A percentile compares a stretch with the other conserved stretches of the same genome.
phyloP scores from a whole-genome alignment of 2,888 invertebrate species.

The Himalopsyche anomala region DNA sequence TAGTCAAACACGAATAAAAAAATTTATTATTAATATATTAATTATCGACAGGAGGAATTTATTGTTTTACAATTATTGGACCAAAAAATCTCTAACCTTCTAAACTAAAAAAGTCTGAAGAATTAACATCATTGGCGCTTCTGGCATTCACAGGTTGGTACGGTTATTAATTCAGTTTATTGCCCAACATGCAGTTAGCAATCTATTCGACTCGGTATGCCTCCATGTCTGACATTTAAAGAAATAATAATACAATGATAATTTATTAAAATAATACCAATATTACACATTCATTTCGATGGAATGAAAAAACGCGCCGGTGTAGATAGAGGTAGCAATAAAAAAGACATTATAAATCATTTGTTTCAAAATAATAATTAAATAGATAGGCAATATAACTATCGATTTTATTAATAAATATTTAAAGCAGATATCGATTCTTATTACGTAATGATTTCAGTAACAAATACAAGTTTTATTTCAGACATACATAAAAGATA shows the following conservation, averaged over 20 bases:
- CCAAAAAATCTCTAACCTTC: too few species aligned
- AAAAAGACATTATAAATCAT: background rate
- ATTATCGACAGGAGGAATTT: too few species aligned
- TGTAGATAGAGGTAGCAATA: background rate
- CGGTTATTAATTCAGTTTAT: background rate
- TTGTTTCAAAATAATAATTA: background rate
- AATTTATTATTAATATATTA: too few species aligned
- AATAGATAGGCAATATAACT: background rate
- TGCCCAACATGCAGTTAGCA: slow-evolving; percentile 4
- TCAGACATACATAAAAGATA: too few species aligned
- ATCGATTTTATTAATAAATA: too few species aligned
- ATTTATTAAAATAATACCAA: background rate
- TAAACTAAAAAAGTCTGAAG: too few species aligned
- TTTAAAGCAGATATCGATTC: too few species aligned
- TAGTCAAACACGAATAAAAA: too few species aligned
- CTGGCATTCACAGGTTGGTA: background rate
- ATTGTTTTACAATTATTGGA: too few species aligned
- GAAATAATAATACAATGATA: background rate
- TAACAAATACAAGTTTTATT: too few species aligned
- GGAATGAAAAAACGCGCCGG: background rate
- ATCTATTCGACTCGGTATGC: background rate
- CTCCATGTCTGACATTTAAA: background rate
- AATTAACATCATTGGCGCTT: background rate
- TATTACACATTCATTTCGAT: background rate
- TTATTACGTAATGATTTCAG: too few species aligned